Conservation (phyloP, 64 coral and sea anemone species). For the Pocillopora damicornis region DNA sequence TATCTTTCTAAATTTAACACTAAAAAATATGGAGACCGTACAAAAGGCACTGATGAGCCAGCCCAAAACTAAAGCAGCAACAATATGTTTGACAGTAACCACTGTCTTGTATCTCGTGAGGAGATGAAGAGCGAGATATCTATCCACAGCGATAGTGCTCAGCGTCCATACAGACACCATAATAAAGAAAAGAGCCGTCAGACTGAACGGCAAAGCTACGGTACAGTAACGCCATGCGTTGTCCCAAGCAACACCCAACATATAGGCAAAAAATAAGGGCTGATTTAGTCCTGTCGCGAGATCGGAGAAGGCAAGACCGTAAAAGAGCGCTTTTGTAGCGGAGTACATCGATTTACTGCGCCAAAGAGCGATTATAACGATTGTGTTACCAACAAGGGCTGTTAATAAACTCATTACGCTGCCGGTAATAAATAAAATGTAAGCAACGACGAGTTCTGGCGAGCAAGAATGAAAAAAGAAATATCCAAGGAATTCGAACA, state of each 20-base stretch:
- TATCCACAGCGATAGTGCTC: neutral
- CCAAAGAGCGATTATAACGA: neutral
- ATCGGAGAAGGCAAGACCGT: neutral
- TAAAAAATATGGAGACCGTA: neutral
- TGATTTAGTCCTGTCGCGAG: neutral
- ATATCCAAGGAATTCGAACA: neutral
- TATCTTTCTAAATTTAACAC: neutral
- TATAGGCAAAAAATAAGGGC: neutral
- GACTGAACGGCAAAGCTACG: neutral
- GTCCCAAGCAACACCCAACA: neutral
- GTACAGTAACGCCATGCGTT: neutral
- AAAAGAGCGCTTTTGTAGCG: neutral
- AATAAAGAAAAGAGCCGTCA: neutral
- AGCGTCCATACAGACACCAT: neutral
- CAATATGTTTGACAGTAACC: neutral
- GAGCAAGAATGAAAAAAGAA: neutral
- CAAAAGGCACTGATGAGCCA: neutral
- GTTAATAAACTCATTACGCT: neutral
- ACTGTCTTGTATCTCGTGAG: neutral
- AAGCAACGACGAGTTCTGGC: neutral
- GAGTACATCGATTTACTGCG: neutral
- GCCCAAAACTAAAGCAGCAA: neutral
- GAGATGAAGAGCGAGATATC: slow-evolving; percentile 10
- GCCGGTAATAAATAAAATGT: neutral
- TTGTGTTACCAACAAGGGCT: neutral